Evolutionary conservation across 2,888 invertebrate species (phyloP), one percentile per base, ranked within the genome.

Genomic region (Synanthedon formicaeformis): DNA sequence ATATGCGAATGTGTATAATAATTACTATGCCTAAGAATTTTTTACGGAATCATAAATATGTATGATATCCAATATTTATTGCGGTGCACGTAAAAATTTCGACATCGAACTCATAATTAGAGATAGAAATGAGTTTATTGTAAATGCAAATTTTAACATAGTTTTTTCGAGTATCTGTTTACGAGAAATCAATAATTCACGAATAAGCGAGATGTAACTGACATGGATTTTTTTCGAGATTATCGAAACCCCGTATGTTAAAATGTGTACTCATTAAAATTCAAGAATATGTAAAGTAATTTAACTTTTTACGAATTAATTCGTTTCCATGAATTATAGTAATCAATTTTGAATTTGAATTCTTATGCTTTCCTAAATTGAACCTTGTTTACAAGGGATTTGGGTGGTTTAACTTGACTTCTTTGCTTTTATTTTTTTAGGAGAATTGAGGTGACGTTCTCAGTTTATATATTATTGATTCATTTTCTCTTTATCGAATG

Each of bases 111-210:
- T n/a, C 27, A 41, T 53, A 56, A 56, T 56, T 55, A 55, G 55
- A 53, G 51, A 10, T 8, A 50, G 50, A 50, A 50, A 51, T 40
- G 27, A 48, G 52, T 55, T 53, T 50, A 51, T 52, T 48, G 52
- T 48, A 10, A 3, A 56, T 56, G 56, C 40, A 49, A 56, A 56
- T 56, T 55, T 53, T 52, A 55, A 48, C 56, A 56, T 40, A 50
- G 55, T 51, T 56, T 41, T 34, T 50, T 45, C 50, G 50, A 18
- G 41, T 51, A 50, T 53, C 49, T 51, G 51, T 54, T 50, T 54
- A 54, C 50, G 14, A 13, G 50, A 50, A n/a, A 50, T 53, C 52
- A 55, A 56, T 56, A 56, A 53, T 55, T 55, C 56, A 56, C 55
- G 48, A 34, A 27, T 54, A n/a, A 51, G 41, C n/a, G 34, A 34